These are phyloP conservation scores for Sebastes taczanowskii DNA, from an alignment of 2,797 vertebrate species.

Conservation along the genomic window DNA sequence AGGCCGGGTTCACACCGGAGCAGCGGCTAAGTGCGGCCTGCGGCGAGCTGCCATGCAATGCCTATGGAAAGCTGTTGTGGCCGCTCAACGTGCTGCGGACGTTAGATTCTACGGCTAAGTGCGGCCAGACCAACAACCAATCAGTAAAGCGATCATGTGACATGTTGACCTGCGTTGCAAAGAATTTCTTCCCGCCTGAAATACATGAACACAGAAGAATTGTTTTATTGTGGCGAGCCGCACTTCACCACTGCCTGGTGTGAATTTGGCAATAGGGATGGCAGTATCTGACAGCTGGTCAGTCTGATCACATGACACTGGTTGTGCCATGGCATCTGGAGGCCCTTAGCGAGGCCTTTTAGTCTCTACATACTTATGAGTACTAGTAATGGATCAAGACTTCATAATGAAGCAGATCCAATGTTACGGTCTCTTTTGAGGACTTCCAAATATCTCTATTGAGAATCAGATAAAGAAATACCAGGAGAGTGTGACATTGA, in stretches of 20 bases:
- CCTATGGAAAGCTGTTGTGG: too few relatives aligned
- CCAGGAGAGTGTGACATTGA: not conserved
- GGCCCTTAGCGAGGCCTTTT: not conserved
- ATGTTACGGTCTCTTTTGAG: not conserved
- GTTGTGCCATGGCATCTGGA: not conserved
- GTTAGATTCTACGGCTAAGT: too few relatives aligned
- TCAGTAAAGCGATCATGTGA: too few relatives aligned
- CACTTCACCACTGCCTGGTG: too few relatives aligned
- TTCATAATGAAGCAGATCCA: not conserved
- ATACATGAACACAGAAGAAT: too few relatives aligned
- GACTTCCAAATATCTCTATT: too few relatives aligned
- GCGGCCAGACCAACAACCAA: too few relatives aligned
- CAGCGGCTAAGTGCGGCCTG: too few relatives aligned
- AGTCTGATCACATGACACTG: not conserved
- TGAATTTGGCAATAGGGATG: not conserved
- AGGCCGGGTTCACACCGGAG: accelerated
- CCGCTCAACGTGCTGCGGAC: too few relatives aligned
- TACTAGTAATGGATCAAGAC: not conserved
- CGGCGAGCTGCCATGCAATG: too few relatives aligned
- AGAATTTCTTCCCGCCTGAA: too few relatives aligned
- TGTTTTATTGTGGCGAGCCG: accelerated
- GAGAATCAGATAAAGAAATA: not conserved
- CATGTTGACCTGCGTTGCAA: too few relatives aligned
- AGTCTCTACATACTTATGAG: not conserved
- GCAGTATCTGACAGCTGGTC: not conserved